These are phyloP conservation scores for Solea solea DNA, from an alignment of 2,113 vertebrate genomes.

Conservation along the genomic window DNA sequence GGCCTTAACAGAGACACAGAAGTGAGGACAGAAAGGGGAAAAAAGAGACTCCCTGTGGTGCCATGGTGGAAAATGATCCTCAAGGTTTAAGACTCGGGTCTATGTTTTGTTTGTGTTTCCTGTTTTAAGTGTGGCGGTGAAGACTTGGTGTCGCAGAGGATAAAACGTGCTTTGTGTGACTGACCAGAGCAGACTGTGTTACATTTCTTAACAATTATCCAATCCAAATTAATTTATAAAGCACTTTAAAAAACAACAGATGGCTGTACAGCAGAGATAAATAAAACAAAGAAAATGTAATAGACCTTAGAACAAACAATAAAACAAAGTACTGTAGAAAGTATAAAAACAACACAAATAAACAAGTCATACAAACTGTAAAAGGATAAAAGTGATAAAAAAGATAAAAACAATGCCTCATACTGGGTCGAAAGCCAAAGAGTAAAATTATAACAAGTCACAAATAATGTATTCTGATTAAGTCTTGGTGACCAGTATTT, in stretches of 20 bases:
- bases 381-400: too few species aligned
- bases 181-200: conserved; percentile 1
- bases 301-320: too few species aligned
- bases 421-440: too few species aligned
- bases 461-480: neutral
- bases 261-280: too few species aligned
- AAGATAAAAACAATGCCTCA: too few species aligned
- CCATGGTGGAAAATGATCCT: conserved; percentile 77
- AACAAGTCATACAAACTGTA: too few species aligned
- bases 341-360: too few species aligned
- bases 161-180: conserved; percentile 24
- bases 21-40: conserved; percentile 59
- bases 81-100: conserved; percentile 67
- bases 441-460: neutral
- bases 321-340: too few species aligned
- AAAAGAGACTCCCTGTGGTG: conserved; percentile 73
- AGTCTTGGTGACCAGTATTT: neutral
- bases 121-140: conserved; percentile 61
- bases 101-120: conserved; percentile 77
- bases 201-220: neutral
- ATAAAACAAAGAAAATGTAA: too few species aligned
- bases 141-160: conserved; percentile 25
- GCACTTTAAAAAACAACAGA: too few species aligned
- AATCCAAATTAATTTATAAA: too few species aligned
- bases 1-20: conserved; percentile 70